Evolutionary conservation across 2,888 invertebrate genomes (phyloP).

Genomic region (Furcula furcula): DNA sequence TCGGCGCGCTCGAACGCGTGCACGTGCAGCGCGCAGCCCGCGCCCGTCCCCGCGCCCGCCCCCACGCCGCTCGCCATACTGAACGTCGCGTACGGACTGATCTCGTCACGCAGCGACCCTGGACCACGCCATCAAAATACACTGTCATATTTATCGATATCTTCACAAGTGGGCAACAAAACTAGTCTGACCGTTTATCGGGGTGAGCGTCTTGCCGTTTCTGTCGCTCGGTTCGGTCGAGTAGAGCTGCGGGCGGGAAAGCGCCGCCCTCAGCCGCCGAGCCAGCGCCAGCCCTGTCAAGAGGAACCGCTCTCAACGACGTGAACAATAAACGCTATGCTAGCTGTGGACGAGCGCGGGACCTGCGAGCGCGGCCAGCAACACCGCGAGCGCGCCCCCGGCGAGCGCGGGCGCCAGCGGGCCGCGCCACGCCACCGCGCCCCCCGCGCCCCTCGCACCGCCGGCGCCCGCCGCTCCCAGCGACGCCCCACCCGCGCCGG

Average conservation of each 20-base stretch:
- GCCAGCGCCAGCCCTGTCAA: slow-evolving; percentile 9
- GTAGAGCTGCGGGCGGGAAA: slow-evolving; percentile 46
- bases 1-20: slow-evolving; percentile 52
- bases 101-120: slow-evolving; percentile 85
- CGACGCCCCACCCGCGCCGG: slow-evolving; percentile 16
- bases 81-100: slow-evolving; percentile 89
- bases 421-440: slow-evolving; percentile 28
- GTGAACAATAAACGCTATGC: not conserved
- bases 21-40: slow-evolving; percentile 52
- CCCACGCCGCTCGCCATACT: slow-evolving; percentile 83
- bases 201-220: slow-evolving; percentile 47
- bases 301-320: not conserved
- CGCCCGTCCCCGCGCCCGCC: slow-evolving; percentile 52
- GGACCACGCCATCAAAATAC: not conserved
- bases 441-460: slow-evolving; percentile 11
- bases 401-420: slow-evolving; percentile 39
- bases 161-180: too few species aligned
- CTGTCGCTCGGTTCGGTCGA: slow-evolving; percentile 49
- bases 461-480: slow-evolving; percentile 24
- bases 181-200: slow-evolving; percentile 40
- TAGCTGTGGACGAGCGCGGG: slow-evolving; percentile 1
- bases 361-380: slow-evolving; percentile 35
- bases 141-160: too few species aligned
- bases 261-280: slow-evolving; percentile 14
- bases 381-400: slow-evolving; percentile 37